Evolutionary conservation across 2,113 vertebrate species (phyloP), one percentile per base, ranked within the genome.

Genomic region (Solenodon paradoxus): DNA sequence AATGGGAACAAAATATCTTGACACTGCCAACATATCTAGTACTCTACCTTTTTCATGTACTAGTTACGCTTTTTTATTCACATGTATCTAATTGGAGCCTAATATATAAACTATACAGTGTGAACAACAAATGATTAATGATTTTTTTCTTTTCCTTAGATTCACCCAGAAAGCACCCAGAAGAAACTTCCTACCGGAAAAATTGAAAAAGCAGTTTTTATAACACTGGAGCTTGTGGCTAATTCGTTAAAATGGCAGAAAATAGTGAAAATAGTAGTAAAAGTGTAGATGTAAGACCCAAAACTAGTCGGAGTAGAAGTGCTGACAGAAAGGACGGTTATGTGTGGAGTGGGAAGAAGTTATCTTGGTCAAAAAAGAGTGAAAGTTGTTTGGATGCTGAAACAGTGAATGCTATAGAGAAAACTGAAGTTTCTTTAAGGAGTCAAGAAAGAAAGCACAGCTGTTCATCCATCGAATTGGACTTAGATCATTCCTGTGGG

Each of bases 271-370:
- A 97, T 96, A 98, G 98, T 13, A 84, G 97, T 30, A 98, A 98
- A 96, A 98, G 98, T 79, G 83, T 98, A 4, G 99, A 99, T 38
- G 98, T 99, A 4, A 99, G 99, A 59, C 99, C 99, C 78, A 99
- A 99, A 96, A 98, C 98, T 96, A 98, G 98, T 97, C 98, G 99
- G 79, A 99, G 99, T 96, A 99, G 99, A 98, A 99, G 99, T 5
- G 99, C 99, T 0, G 99, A 99, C 98, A 98, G 98, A 81, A 99
- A 98, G 95, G 99, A 99, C 0, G 99, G 99, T 32, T 99, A 99
- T 0, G 98, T 99, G 17, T 99, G 99, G 99, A 99, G 98, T 64
- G 98, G 99, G 10, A 99, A 99, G 98, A 99, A 99, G 81, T 98
- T 99, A 53, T 99, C 99, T 35, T 98, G 99, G 95, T 99, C 98